Percentiles rank a stretch among this genome's conserved stretches.
phyloP scores from a whole-genome alignment of 2,797 vertebrate species.

The Mastacembelus armatus region DNA sequence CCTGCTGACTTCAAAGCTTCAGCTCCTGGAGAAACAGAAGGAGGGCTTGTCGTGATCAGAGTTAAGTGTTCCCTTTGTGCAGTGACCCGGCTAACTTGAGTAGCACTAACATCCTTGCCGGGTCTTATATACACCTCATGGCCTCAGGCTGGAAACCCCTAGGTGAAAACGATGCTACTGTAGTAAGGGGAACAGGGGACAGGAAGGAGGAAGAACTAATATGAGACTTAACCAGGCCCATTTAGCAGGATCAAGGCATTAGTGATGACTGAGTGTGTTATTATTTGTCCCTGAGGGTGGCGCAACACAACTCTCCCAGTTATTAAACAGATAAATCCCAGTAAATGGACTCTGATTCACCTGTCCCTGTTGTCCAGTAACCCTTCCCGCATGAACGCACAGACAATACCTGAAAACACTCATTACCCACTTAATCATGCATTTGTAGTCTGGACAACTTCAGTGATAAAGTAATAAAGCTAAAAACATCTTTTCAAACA shows the following conservation, averaged over 20 bases:
- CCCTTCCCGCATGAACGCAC: conserved; percentile 5
- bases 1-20: conserved; percentile 10
- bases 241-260: conserved; percentile 75
- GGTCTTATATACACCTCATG: conserved; percentile 70
- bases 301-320: conserved; percentile 53
- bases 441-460: not conserved
- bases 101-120: not conserved
- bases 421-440: conserved; percentile 18
- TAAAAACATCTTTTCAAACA: not conserved
- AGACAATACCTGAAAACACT: conserved; percentile 18
- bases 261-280: conserved; percentile 65
- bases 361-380: conserved; percentile 46
- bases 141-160: conserved; percentile 17
- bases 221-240: conserved; percentile 65
- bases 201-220: conserved; percentile 55
- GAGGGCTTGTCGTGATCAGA: conserved; percentile 1
- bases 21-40: not conserved
- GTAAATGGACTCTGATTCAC: conserved; percentile 68
- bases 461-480: conserved; percentile 14
- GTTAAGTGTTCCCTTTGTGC: conserved; percentile 23
- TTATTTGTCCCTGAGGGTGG: conserved; percentile 70
- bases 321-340: conserved; percentile 82
- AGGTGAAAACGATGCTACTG: conserved; percentile 44
- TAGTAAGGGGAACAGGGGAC: conserved; percentile 54
- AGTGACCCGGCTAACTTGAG: conserved; percentile 25